Evolutionary conservation across 2,113 vertebrate genomes (phyloP).

Genomic region (Marmota flaviventris): DNA sequence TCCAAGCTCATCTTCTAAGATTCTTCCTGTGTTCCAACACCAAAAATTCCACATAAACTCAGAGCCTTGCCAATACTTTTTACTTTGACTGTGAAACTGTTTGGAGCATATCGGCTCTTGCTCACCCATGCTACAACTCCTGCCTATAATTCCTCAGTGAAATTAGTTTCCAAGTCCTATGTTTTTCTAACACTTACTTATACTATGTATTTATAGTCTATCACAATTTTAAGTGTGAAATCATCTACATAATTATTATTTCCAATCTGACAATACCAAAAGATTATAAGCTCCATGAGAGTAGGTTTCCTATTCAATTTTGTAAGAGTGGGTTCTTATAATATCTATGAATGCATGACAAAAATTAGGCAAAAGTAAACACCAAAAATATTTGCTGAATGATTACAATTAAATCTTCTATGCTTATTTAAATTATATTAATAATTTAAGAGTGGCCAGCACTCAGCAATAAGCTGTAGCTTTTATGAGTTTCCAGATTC

Average conservation of each 20-base stretch:
- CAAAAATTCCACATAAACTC: not conserved
- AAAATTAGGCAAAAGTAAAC: not conserved
- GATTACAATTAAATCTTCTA: not conserved
- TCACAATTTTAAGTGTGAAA: not conserved
- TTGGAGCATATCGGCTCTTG: not conserved
- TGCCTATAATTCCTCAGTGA: not conserved
- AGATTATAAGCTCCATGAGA: not conserved
- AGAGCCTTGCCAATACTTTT: fast-evolving
- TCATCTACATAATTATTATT: not conserved
- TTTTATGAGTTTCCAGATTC: not conserved
- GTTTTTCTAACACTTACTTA: not conserved
- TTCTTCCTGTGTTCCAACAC: not conserved
- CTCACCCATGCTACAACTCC: not conserved
- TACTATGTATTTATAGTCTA: not conserved
- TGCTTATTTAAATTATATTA: not conserved
- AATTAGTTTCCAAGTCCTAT: not conserved
- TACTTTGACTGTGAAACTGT: not conserved
- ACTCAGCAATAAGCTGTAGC: not conserved
- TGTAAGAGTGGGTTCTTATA: not conserved
- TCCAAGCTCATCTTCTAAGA: not conserved
- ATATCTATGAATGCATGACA: not conserved
- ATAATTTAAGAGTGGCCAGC: not conserved
- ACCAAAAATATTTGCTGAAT: not conserved
- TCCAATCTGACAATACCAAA: not conserved
- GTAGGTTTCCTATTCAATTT: not conserved